A percentile compares a stretch with the other conserved stretches of the same genome.
Evolutionary conservation across 2,113 vertebrate genomes (phyloP).

Genomic region (Bambusicola thoracicus): DNA sequence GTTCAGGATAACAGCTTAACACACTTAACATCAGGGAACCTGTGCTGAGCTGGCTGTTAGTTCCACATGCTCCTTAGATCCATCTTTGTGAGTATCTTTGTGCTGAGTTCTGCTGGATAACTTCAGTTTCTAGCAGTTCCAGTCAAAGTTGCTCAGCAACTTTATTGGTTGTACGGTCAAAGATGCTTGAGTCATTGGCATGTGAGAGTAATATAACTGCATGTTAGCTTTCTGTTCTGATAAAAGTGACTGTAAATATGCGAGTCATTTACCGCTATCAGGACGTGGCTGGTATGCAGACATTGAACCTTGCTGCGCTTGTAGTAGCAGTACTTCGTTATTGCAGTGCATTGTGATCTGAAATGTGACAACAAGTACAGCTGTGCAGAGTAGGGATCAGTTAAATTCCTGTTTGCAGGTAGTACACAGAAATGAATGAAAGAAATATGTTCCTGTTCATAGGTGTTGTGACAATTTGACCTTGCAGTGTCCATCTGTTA

Average conservation of each 20-base stretch:
- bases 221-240: conserved; percentile 81
- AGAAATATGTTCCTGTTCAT: background rate
- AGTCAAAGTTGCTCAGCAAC: conserved; percentile 84
- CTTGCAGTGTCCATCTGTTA: background rate
- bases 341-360: background rate
- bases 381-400: background rate
- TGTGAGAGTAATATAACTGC: conserved; percentile 92
- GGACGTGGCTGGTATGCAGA: conserved; percentile 83
- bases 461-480: background rate
- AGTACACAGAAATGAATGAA: background rate
- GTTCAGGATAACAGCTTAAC: background rate
- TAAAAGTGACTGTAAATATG: conserved; percentile 69
- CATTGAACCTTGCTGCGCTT: conserved; percentile 40
- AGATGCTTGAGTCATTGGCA: conserved; percentile 99
- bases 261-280: conserved; percentile 70
- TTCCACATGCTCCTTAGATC: conserved; percentile 94
- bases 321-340: background rate
- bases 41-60: background rate
- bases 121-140: conserved; percentile 77
- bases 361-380: background rate
- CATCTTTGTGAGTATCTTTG: conserved; percentile 89
- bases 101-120: conserved; percentile 79
- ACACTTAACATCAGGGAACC: background rate
- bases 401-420: background rate
- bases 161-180: conserved; percentile 89